Evolutionary conservation across 2,888 invertebrate species (phyloP).

Genomic region (Aspidiotus destructor): DNA sequence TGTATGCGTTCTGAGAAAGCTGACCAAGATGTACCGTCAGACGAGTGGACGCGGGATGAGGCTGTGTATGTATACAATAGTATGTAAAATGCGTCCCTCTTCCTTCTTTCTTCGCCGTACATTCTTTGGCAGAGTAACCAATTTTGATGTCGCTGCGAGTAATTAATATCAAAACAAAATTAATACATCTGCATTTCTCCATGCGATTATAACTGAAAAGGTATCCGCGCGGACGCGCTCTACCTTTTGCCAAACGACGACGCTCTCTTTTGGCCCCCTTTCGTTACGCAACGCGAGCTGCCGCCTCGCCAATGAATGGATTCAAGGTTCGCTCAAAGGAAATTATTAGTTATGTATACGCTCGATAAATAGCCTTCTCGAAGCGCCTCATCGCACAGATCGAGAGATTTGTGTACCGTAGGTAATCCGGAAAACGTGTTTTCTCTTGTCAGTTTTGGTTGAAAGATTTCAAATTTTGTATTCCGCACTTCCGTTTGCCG

Average conservation of each 20-base stretch:
- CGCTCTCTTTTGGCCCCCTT: too few relatives aligned
- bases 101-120: not conserved
- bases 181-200: conserved; percentile 1
- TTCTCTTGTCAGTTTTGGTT: too few relatives aligned
- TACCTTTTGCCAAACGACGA: too few relatives aligned
- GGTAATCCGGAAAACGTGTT: too few relatives aligned
- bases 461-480: too few relatives aligned
- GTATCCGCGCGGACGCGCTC: not conserved
- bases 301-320: not conserved
- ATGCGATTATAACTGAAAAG: not conserved
- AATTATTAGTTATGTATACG: not conserved
- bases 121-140: conserved; percentile 20
- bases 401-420: too few relatives aligned
- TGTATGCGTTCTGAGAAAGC: conserved; percentile 10
- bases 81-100: too few relatives aligned
- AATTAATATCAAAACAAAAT: conserved; percentile 25
- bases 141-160: conserved; percentile 19
- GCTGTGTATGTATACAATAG: too few relatives aligned
- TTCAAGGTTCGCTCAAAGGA: not conserved
- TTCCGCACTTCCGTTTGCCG: too few relatives aligned
- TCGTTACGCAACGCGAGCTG: not conserved
- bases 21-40: not conserved
- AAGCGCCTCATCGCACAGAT: not conserved
- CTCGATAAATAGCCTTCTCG: not conserved
- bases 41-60: too few relatives aligned